Base-by-base conservation (phyloP, 2,888 invertebrate genomes). In the Polyommatus icarus region DNA sequence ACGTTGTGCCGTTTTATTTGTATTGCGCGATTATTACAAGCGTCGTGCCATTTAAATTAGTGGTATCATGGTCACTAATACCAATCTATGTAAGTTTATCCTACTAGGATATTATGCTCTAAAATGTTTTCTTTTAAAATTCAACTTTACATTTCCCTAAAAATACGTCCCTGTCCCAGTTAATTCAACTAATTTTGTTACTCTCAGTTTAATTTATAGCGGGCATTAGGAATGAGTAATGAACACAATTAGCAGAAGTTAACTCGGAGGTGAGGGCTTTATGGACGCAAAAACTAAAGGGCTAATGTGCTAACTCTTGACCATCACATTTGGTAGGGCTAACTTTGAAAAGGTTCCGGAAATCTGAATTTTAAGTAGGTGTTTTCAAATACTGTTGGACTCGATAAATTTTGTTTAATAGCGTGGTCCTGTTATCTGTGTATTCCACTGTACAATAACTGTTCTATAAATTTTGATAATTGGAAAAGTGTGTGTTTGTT, bases 201-300 rank as follows among this genome's bases (percentile, higher is more conserved):
- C 72, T 24, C 24, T 24, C 10, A 24, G 24, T 46, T 46, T 73
- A 75, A 75, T 54, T 75, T 75, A 75, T 75, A 29, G 29, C 75
- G 24, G 75, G 12, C 54, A 75, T 54, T 75, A 75, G 24, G 29
- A 50, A 46, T 75, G 50, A 75, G 54, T 75, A 75, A 54, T 73
- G 73, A 40, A 40, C 75, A 29, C 75, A 75, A 75, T 75, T 75
- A 75, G 50, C 54, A 54, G 24, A 50, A 75, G 75, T 54, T 75
- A 75, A 75, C 12, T 73, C 29, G 18, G 50, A 54, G 75, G 75
- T 29, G 29, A 29, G 54, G 8, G 54, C 50, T 54, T 75, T 75
- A 50, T 18, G 24, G 75, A 73, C 40, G 46, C 73, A 73, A 73
- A 75, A 75, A 75, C 75, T 75, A 50, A 50, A 4, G 50, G 29